Evolutionary conservation across 2,113 vertebrate species (phyloP), one percentile per base, ranked within the genome.

Genomic region (Hypanus sabinus): DNA sequence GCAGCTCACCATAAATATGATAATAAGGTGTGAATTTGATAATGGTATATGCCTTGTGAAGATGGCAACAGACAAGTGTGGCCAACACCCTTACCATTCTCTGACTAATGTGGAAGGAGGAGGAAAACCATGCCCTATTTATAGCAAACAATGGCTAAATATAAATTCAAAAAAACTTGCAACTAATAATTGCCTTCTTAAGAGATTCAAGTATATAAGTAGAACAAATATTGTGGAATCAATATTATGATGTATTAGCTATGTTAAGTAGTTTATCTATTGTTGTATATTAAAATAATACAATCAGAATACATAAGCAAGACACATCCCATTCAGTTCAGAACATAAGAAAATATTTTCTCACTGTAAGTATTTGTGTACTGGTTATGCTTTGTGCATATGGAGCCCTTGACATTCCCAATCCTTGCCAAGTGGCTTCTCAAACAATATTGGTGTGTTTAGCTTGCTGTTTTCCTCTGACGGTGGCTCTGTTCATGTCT

Each of bases 401-500:
- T 46, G 91, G 68, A 62, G 62, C 90, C 33, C 90, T 94, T 94
- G 73, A 94, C 87, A 73, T 94, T 55, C 36, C 83, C 7, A 33
- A 27, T 73, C 18, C 91, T 93, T 70, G 60, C 95, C 76, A 95
- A 95, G 96, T 96, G 94, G 94, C 95, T 95, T 95, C 95, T 96
- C 95, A 95, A 94, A 96, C 91, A 94, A 95, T 95, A 95, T 96
- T 95, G 96, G 94, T 95, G 95, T 96, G 95, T 91, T 96, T 94
- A 94, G 96, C 95, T 95, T 94, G 95, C 94, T 94, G 93, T 79
- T 96, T 95, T 95, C 80, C 94, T 95, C 96, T 97, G 97, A 97
- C 97, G 96, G 97, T 97, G 97, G 60, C 97, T 98, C 97, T 98
- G 98, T 98, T 98, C 97, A 95, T 98, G 97, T 97, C 95, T 95